Evolutionary conservation across 2,888 invertebrate genomes (phyloP).

Genomic region (Patella ulyssiponensis): DNA sequence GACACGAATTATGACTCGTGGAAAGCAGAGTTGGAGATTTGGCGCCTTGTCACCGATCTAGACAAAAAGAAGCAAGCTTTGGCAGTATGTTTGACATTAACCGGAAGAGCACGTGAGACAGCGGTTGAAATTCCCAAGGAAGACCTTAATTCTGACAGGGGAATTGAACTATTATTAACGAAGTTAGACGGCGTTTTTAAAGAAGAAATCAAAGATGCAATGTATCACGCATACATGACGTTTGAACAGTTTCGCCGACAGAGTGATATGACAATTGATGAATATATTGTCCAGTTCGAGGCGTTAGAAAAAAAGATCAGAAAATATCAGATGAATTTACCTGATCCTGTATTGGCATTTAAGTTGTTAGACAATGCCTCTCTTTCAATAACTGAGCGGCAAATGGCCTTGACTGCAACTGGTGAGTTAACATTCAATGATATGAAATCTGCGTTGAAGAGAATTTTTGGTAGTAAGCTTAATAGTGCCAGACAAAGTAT

Average conservation of each 20-base stretch:
- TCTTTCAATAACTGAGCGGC: conserved; percentile 20
- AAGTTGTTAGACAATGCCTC: conserved; percentile 17
- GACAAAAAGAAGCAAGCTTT: no score
- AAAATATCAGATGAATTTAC: neutral
- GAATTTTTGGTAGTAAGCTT: conserved; percentile 19
- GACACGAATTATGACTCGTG: no score
- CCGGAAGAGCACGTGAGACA: neutral
- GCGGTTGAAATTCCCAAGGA: neutral
- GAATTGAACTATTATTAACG: neutral
- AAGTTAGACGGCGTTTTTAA: neutral
- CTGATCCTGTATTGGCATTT: conserved; percentile 17
- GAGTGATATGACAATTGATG: neutral
- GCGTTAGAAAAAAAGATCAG: neutral
- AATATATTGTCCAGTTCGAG: conserved; percentile 8
- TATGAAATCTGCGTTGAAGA: conserved; percentile 26
- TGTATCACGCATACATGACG: neutral
- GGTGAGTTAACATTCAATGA: conserved; percentile 16
- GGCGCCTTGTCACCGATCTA: no score
- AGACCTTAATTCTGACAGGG: neutral
- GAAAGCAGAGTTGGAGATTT: no score
- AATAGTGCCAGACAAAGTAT: conserved; percentile 7
- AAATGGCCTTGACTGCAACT: conserved; percentile 26
- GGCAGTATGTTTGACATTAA: neutral
- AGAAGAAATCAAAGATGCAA: neutral
- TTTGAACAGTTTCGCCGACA: conserved; percentile 5